Evolutionary conservation across 2,888 invertebrate genomes (phyloP).

Genomic region (Sesamia inferens): DNA sequence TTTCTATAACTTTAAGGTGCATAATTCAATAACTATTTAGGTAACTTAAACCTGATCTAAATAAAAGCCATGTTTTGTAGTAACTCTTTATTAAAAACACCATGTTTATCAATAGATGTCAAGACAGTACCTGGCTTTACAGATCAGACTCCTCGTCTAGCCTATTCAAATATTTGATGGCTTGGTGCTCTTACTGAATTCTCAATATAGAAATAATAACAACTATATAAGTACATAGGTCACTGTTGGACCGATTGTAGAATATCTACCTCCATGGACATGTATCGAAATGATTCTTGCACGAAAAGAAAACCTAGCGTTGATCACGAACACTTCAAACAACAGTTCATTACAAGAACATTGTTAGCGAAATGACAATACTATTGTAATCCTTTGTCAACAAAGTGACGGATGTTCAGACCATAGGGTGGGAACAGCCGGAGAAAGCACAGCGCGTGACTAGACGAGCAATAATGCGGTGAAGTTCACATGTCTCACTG

Average conservation of each 20-base stretch:
- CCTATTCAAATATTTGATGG: neutral
- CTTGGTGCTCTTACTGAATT: neutral
- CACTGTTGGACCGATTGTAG: neutral
- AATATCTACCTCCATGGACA: conserved; percentile 1
- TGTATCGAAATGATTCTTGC: conserved; percentile 33
- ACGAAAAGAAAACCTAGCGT: conserved; percentile 46
- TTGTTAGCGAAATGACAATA: conserved; percentile 59
- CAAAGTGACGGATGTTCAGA: conserved; percentile 59
- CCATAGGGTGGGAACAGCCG: conserved; percentile 63
- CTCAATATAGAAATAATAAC: neutral
- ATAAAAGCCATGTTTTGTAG: too few species aligned
- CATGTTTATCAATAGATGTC: neutral
- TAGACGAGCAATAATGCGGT: conserved; percentile 44
- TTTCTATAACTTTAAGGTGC: too few species aligned
- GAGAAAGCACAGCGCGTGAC: conserved; percentile 69
- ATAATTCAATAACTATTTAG: too few species aligned
- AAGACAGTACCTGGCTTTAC: neutral
- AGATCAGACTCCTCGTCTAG: neutral
- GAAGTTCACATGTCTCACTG: conserved; percentile 47
- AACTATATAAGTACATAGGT: too few species aligned
- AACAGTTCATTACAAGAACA: conserved; percentile 57
- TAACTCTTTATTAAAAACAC: neutral
- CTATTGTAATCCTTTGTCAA: conserved; percentile 63
- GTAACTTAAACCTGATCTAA: too few species aligned
- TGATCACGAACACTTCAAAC: conserved; percentile 53